Percentiles rank a stretch among this genome's conserved stretches.
These are phyloP conservation scores for Prunella fulvescens DNA, from an alignment of 2,113 vertebrate species.

Conservation along the genomic window DNA sequence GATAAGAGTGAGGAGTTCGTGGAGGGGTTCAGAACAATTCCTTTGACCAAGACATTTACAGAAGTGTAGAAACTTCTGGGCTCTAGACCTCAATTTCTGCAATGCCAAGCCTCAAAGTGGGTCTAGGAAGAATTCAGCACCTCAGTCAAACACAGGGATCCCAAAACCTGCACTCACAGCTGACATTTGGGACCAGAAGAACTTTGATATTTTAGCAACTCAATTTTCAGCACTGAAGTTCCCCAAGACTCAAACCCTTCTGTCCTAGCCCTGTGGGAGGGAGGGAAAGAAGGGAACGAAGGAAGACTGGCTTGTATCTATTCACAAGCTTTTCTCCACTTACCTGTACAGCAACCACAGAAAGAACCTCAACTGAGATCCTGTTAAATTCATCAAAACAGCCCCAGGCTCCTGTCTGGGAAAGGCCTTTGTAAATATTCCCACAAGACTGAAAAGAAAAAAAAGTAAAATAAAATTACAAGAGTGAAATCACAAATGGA, in stretches of 20 bases:
- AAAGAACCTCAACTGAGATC: slow-evolving; percentile 95
- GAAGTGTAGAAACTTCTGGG: neutral
- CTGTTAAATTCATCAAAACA: slow-evolving; percentile 98
- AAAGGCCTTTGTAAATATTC: slow-evolving; percentile 97
- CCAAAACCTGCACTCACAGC: neutral
- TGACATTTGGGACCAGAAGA: neutral
- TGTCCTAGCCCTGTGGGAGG: neutral
- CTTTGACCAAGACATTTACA: neutral
- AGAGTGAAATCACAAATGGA: slow-evolving; percentile 15
- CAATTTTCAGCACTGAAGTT: neutral
- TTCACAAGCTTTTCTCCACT: neutral
- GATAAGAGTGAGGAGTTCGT: neutral
- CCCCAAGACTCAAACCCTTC: neutral
- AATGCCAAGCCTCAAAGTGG: neutral
- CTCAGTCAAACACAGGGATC: neutral
- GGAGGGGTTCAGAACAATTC: neutral
- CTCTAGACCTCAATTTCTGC: neutral
- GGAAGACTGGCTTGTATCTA: neutral
- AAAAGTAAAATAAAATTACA: neutral
- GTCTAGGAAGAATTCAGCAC: neutral
- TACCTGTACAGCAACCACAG: slow-evolving; percentile 96
- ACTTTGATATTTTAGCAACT: neutral
- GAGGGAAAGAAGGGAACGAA: neutral
- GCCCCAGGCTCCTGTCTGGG: slow-evolving; percentile 97
- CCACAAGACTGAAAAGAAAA: slow-evolving; percentile 85